Evolutionary conservation across 2,113 vertebrate genomes (phyloP).

Genomic region (Burhinus bistriatus): DNA sequence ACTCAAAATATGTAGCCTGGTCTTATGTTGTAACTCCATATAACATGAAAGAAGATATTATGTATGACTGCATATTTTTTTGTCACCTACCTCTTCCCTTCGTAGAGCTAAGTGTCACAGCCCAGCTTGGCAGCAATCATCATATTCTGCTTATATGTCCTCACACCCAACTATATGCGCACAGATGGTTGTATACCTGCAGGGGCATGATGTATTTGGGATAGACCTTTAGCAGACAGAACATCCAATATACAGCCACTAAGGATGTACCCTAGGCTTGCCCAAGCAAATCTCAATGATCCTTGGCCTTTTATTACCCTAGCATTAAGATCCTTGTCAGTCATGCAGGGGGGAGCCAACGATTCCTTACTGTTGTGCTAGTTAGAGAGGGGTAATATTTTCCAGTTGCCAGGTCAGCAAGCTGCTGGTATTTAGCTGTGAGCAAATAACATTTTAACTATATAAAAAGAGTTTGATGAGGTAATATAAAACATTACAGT

Average conservation of each 20-base stretch:
- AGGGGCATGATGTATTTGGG: background rate
- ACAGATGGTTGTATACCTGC: background rate
- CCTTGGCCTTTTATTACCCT: background rate
- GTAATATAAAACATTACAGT: conserved; percentile 53
- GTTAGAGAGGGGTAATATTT: conserved; percentile 21
- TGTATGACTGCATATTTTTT: background rate
- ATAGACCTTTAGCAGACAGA: background rate
- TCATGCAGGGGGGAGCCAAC: background rate
- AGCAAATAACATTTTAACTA: conserved; percentile 50
- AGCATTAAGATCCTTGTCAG: background rate
- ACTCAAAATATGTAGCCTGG: background rate
- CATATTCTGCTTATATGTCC: background rate
- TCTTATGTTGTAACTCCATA: accelerated
- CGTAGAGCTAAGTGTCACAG: background rate
- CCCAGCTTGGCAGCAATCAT: background rate
- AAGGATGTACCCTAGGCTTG: background rate
- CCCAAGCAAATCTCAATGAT: background rate
- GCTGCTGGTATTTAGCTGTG: conserved; percentile 56
- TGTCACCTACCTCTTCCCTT: background rate
- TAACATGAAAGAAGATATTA: background rate
- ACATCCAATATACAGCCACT: background rate
- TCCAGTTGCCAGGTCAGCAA: conserved; percentile 5
- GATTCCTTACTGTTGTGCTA: background rate
- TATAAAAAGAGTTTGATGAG: conserved; percentile 64
- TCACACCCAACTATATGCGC: background rate